These are phyloP conservation scores for Bhutanitis thaidina DNA, from an alignment of 2,888 invertebrate species.

Conservation along the genomic window DNA sequence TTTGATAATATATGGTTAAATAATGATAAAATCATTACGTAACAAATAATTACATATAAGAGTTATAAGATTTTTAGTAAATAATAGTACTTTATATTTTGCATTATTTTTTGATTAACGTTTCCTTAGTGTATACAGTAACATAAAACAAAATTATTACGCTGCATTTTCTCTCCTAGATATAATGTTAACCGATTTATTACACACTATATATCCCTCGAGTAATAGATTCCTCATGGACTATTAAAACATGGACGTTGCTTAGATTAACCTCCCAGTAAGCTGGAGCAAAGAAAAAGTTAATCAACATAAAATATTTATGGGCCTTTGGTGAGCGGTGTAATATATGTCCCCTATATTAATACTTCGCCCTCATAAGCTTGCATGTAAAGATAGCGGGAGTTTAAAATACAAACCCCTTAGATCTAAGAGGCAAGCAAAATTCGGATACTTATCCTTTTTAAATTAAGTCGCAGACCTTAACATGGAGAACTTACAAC, in stretches of 20 bases:
- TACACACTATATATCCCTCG: conserved; percentile 6
- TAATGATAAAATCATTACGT: no score
- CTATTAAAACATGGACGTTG: conserved; percentile 18
- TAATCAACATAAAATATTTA: conserved; percentile 23
- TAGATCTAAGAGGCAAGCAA: conserved; percentile 10
- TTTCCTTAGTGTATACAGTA: conserved; percentile 1
- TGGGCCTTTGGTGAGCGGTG: conserved; percentile 17
- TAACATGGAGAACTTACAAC: conserved; percentile 1
- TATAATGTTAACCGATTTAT: conserved; percentile 15
- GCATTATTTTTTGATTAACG: not conserved
- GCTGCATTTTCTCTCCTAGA: not conserved
- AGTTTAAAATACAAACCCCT: conserved; percentile 18
- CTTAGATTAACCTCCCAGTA: conserved; percentile 15
- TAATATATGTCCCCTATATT: conserved; percentile 22
- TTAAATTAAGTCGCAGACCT: conserved; percentile 19
- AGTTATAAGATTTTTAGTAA: no score
- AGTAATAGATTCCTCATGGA: conserved; percentile 17
- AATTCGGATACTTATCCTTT: conserved; percentile 17
- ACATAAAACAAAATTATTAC: conserved; percentile 1
- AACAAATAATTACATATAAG: no score
- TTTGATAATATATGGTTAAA: no score
- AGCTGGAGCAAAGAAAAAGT: conserved; percentile 17
- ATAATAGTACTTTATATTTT: not conserved
- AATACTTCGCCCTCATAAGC: conserved; percentile 20
- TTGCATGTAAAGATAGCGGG: conserved; percentile 20